These are phyloP conservation scores for Ceratosolen fusciceps DNA, from an alignment of 1,140 invertebrate genomes.

Conservation along the genomic window DNA sequence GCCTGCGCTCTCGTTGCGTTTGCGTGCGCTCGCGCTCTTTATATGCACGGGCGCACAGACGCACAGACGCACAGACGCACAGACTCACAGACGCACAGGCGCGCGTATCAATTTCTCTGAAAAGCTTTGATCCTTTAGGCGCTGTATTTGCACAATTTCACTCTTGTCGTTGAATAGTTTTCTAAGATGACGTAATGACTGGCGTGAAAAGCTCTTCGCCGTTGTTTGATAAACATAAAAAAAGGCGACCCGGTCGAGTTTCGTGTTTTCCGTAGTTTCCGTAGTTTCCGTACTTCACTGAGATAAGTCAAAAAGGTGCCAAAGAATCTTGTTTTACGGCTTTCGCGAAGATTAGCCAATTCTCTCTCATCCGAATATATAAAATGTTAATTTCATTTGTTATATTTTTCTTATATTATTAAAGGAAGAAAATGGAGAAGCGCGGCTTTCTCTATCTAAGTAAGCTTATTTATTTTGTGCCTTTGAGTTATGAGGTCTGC, in stretches of 20 bases:
- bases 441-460: background rate
- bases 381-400: conserved; percentile 11
- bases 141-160: background rate
- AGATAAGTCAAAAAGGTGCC: conserved; percentile 44
- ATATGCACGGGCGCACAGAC: too few species aligned
- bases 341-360: background rate
- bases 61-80: too few species aligned
- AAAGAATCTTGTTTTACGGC: conserved; percentile 42
- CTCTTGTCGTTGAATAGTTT: background rate
- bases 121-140: too few species aligned
- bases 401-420: background rate
- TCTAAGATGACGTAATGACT: background rate
- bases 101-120: too few species aligned
- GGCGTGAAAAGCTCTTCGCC: background rate
- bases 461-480: background rate
- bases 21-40: too few species aligned
- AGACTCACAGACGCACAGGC: too few species aligned
- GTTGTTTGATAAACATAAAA: too few species aligned
- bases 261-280: too few species aligned
- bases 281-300: conserved; percentile 13
- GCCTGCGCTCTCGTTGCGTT: too few species aligned
- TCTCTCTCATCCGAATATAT: background rate
- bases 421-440: too few species aligned
- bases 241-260: conserved; percentile 12
- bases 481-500: background rate